phyloP scores from a whole-genome alignment of 2,113 vertebrate genomes.

The Pipra filicauda region DNA sequence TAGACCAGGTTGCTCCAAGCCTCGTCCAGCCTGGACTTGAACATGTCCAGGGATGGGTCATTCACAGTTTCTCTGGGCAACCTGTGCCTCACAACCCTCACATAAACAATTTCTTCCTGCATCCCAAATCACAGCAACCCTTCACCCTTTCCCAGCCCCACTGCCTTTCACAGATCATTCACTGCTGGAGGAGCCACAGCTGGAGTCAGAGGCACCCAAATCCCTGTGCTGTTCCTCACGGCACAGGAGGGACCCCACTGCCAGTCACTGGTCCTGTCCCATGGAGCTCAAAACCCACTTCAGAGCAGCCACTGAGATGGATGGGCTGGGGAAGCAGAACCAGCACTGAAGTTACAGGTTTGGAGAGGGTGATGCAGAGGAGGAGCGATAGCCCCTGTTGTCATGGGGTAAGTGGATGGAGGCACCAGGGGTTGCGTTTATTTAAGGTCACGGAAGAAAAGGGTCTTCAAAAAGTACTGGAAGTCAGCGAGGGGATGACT shows the following conservation, averaged over 20 bases:
- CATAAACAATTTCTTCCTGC: neutral
- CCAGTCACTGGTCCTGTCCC: accelerated
- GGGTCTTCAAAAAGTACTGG: neutral
- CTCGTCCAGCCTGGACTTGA: neutral
- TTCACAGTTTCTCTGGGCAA: neutral
- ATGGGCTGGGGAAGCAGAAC: neutral
- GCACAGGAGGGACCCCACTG: neutral
- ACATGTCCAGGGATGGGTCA: neutral
- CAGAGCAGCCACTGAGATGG: neutral
- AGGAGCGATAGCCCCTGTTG: neutral
- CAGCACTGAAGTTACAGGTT: neutral
- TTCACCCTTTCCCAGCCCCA: neutral
- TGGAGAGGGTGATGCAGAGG: neutral
- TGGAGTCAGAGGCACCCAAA: neutral
- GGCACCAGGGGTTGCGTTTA: neutral
- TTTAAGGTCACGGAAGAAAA: neutral
- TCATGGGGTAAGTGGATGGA: neutral
- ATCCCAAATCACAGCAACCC: neutral
- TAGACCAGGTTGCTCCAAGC: neutral
- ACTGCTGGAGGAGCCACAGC: neutral
- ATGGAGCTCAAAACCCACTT: accelerated
- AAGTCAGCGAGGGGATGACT: neutral
- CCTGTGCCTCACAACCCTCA: neutral
- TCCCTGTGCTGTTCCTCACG: accelerated
- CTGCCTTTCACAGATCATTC: neutral